Evolutionary conservation across 2,888 invertebrate genomes (phyloP), one percentile per base, ranked within the genome.

Genomic region (Criorhina ranunculi): DNA sequence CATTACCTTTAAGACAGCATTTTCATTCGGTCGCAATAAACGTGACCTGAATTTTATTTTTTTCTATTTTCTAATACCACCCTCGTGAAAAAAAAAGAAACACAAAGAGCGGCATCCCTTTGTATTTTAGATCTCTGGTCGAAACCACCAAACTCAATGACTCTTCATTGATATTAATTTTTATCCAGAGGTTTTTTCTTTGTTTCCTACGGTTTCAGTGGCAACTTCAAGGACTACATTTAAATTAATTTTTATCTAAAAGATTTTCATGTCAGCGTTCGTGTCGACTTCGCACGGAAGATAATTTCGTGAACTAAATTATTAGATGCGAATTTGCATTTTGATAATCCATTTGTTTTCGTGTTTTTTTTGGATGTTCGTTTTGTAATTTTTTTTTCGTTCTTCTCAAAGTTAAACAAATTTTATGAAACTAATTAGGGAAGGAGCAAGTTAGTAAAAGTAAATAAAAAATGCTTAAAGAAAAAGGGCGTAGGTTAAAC

Each of bases 241-340:
- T 53, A 53, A 53, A 53, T 53, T 15, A 53, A 15, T 53, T 53
- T 53, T 53, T 17, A 15, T 17, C 33, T 35, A 33, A 35, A 55
- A 53, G 60, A 49, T 49, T 49, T 49, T 49, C 24, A 24, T 49
- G 24, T 49, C 46, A 11, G 11, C n/a, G 46, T 49, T 49, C 5
- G 46, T 49, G 46, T 49, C 46, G 24, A 49, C 46, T 49, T 24
- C 46, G 46, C 24, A 49, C 19, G 46, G 46, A 49, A 24, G 46
- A 49, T 49, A 49, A 49, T 49, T 49, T 49, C 19, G 24, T 49
- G 46, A 49, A 49, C 46, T 49, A 49, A 49, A 19, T 49, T 49
- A 49, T 49, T 49, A 49, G 46, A 49, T 49, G 46, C 24, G 24
- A 49, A 49, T 49, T 49, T 49, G 46, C 46, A 49, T 49, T 49